Conservation (phyloP, 2,113 vertebrate genomes). For the Panthera uncia region DNA sequence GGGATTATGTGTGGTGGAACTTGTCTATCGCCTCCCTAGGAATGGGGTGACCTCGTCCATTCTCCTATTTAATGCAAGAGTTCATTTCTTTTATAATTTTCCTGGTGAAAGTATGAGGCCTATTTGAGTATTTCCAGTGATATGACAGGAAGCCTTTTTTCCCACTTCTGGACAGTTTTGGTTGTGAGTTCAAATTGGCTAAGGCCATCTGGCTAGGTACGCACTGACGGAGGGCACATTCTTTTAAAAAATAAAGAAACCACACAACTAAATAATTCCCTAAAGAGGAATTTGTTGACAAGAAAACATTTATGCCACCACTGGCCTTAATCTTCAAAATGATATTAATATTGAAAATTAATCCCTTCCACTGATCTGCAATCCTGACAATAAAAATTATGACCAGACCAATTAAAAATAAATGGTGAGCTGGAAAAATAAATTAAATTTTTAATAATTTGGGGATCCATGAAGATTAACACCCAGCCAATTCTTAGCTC, state of each 20-base stretch:
- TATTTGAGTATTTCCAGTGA: neutral
- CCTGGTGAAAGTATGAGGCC: neutral
- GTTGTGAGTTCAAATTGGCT: neutral
- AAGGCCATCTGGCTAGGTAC: neutral
- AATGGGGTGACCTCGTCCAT: neutral
- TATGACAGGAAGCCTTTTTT: neutral
- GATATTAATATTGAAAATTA: slow-evolving; percentile 40
- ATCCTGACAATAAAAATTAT: slow-evolving; percentile 39
- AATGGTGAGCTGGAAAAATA: slow-evolving; percentile 40
- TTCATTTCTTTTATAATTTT: neutral
- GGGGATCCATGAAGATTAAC: neutral
- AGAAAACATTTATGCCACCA: neutral
- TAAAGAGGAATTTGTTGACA: neutral
- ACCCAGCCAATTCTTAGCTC: neutral
- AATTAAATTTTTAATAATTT: slow-evolving; percentile 40
- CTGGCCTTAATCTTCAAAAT: neutral
- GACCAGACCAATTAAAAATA: slow-evolving; percentile 3
- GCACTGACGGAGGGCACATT: neutral
- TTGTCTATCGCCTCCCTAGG: fast-evolving
- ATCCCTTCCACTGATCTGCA: slow-evolving; percentile 8
- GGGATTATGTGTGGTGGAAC: neutral
- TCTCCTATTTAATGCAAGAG: neutral
- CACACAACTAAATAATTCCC: slow-evolving; percentile 29
- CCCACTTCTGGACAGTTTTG: neutral
- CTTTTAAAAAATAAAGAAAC: neutral